phyloP scores from a whole-genome alignment of 1,140 invertebrate species.

The Leptonema lineaticorne region DNA sequence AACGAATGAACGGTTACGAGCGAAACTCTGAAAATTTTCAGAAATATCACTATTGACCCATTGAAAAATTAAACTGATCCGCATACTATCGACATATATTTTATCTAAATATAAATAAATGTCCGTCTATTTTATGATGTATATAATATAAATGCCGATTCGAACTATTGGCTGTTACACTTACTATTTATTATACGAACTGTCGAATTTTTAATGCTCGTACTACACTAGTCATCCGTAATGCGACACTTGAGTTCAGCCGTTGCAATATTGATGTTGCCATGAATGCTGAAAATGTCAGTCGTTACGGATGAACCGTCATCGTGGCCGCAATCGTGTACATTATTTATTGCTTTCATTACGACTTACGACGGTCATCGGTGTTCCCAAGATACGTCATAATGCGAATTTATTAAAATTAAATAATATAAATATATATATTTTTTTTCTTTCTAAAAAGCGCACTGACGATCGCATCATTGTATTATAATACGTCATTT shows the following conservation, averaged over 20 bases:
- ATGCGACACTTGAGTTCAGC: constrained; percentile 13
- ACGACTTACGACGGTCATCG: constrained; percentile 21
- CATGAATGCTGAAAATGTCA: constrained; percentile 35
- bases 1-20: no score
- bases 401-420: no score
- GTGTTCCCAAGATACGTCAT: background rate
- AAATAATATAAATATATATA: no score
- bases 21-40: no score
- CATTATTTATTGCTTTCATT: constrained; percentile 39
- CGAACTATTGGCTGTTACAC: background rate
- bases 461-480: no score
- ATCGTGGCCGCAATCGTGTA: constrained; percentile 20
- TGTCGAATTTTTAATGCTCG: constrained; percentile 14
- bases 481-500: no score
- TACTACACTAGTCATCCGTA: background rate
- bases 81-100: no score
- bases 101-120: no score
- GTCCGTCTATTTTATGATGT: background rate
- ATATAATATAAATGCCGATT: background rate
- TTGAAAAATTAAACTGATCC: no score
- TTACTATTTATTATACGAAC: background rate
- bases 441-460: no score
- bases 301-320: background rate
- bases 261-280: constrained; percentile 36
- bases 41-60: no score